Percentiles rank a stretch among this genome's conserved stretches.
Evolutionary conservation across 2,888 invertebrate species (phyloP).

Genomic region (Chrysotoxum bicinctum): DNA sequence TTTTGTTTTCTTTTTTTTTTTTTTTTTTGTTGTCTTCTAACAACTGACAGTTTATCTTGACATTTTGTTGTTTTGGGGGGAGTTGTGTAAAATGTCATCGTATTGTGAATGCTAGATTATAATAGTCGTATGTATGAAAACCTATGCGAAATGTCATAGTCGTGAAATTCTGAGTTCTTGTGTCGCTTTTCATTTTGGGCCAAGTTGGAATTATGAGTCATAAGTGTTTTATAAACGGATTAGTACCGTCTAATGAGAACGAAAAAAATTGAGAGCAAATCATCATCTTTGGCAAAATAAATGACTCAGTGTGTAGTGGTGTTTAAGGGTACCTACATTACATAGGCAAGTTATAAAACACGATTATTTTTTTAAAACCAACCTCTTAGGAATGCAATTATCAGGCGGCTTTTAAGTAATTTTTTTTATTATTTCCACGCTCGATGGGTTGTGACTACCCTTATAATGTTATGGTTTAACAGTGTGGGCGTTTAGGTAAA

Average conservation of each 20-base stretch:
- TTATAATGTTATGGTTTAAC: too few species aligned
- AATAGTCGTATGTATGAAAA: background rate
- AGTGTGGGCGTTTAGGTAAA: too few species aligned
- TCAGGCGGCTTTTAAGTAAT: too few species aligned
- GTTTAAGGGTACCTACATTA: too few species aligned
- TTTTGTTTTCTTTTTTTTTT: background rate
- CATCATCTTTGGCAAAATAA: too few species aligned
- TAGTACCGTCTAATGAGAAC: background rate
- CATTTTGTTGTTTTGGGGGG: slow-evolving; percentile 35
- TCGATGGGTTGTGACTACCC: too few species aligned
- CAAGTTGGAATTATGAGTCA: slow-evolving; percentile 52
- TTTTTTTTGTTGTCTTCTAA: background rate
- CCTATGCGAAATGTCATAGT: slow-evolving; percentile 61
- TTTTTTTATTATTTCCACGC: too few species aligned
- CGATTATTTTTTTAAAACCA: too few species aligned
- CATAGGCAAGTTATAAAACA: too few species aligned
- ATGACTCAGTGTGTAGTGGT: too few species aligned
- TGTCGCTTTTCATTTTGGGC: slow-evolving; percentile 23
- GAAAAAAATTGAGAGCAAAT: background rate
- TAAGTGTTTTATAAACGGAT: slow-evolving; percentile 39
- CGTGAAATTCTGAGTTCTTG: slow-evolving; percentile 54
- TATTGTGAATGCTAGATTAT: slow-evolving; percentile 50
- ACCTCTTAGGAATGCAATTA: too few species aligned
- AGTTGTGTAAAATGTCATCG: slow-evolving; percentile 54
- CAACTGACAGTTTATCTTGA: slow-evolving; percentile 40